phyloP scores from a whole-genome alignment of 2,797 vertebrate species.

The Micrastur ruficollis region DNA sequence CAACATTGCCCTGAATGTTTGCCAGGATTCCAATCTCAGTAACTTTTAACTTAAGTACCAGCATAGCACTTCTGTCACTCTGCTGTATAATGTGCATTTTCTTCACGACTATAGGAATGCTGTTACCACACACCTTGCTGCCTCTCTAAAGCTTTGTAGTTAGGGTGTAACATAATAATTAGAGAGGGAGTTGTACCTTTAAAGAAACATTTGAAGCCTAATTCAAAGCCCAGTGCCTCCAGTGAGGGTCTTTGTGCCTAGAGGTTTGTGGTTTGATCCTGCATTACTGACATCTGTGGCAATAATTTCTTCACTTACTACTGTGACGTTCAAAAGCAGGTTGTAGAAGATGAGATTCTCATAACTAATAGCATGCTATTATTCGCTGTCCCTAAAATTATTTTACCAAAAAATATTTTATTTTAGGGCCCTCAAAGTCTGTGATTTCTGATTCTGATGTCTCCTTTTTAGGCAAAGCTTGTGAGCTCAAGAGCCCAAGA shows the following conservation, averaged over 20 bases:
- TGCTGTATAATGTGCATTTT: background rate
- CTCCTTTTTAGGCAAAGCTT: background rate
- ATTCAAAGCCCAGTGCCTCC: background rate
- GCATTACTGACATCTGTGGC: background rate
- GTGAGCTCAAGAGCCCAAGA: background rate
- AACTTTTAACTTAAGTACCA: slow-evolving; percentile 40
- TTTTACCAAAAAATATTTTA: background rate
- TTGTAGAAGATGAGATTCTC: background rate
- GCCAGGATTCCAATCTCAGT: slow-evolving; percentile 47
- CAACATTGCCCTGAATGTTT: slow-evolving; percentile 43
- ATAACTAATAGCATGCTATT: background rate
- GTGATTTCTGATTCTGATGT: background rate
- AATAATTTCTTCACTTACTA: background rate
- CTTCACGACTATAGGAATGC: slow-evolving; percentile 9
- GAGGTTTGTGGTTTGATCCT: background rate
- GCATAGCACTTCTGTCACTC: background rate
- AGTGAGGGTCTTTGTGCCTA: background rate
- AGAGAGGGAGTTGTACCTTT: background rate
- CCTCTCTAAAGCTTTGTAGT: slow-evolving; percentile 16
- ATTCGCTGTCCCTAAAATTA: background rate
- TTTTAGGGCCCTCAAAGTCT: background rate
- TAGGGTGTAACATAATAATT: background rate
- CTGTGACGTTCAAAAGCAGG: background rate
- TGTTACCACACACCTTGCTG: slow-evolving; percentile 29
- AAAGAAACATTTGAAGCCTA: background rate